Evolutionary conservation across 2,797 vertebrate species (phyloP), one percentile per base, ranked within the genome.

Genomic region (Macropodus opercularis): DNA sequence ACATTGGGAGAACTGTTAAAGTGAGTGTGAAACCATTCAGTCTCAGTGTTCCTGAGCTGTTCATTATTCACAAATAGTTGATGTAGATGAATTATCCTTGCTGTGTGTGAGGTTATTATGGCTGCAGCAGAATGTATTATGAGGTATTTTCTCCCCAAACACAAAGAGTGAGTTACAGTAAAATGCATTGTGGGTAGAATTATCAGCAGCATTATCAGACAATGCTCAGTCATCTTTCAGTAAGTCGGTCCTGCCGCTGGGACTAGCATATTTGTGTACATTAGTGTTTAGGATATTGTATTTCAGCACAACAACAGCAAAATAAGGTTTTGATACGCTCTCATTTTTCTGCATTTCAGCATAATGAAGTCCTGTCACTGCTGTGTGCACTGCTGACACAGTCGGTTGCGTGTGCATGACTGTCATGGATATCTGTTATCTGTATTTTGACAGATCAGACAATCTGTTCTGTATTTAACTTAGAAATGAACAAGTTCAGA

Each of bases 1-100:
- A 46, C 41, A 34, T 55, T 69, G 50, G 85, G 77, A 80, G 61
- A 39, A 69, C 83, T 70, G 73, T 75, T 78, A 70, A 85, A 68
- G 55, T 51, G 63, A 71, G 77, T 80, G 70, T 63, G 32, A 80
- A 77, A 77, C 52, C 56, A 61, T 76, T 69, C 69, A 61, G 44
- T 78, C 54, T 76, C 72, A 77, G 64, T 67, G 71, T 79, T 66
- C 64, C 62, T 39, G 29, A 59, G 50, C 31, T 69, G 75, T 81
- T 60, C 43, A 81, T 85, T 80, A 78, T 79, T 66, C 49, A 76
- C 34, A 17, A 74, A 49, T 54, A 70, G 61, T 60, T 74, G 54
- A 63, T 75, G 41, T 54, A 63, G 40, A 44, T 60, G 61, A 77
- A 62, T 56, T 55, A 27, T 40, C 57, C 31, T 18, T 21, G 12